Evolutionary conservation across 2,113 vertebrate genomes (phyloP), one percentile per base, ranked within the genome.

Genomic region (Myrmecophaga tridactyla): DNA sequence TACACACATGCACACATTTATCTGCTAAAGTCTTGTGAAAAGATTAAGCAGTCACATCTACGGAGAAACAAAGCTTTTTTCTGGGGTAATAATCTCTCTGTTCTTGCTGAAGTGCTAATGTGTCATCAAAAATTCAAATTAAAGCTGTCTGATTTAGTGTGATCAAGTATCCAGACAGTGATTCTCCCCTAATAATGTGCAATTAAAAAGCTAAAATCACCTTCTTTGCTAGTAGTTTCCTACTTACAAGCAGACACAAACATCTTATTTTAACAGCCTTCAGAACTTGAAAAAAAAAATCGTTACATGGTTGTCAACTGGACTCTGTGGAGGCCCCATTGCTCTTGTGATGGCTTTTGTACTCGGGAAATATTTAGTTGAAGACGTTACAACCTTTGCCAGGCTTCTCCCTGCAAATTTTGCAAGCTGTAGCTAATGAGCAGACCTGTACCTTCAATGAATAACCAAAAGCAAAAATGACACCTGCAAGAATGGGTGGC

Each of bases 141-240:
- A 95, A 95, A 91, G 96, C 95, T 86, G 96, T 97, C 95, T 96
- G 95, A 94, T 93, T 96, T 96, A 94, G 95, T 76, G 82, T 4
- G 39, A 95, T 97, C 91, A 86, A 72, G 92, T 90, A 51, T 73
- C 86, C 93, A 96, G 88, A 80, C 88, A 77, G 60, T 23, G 81
- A 75, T 86, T 97, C 67, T 93, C 85, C 67, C 2, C 6, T 70
- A 94, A 69, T 94, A 96, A 96, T 60, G 76, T 93, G 97, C 97
- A 97, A 96, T 94, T 96, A 96, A 95, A 96, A 78, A 43, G 3
- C 82, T 94, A 87, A 94, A 95, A 81, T 82, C 91, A 70, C 91
- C 96, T 62, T 20, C 96, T 85, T 94, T 86, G 76, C 92, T 93
- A 58, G 90, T 96, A 60, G 89, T 90, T 84, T 77, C 87, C 93